Evolutionary conservation across 1,140 invertebrate genomes (phyloP), one percentile per base, ranked within the genome.

Genomic region (Drosophila watanabei): DNA sequence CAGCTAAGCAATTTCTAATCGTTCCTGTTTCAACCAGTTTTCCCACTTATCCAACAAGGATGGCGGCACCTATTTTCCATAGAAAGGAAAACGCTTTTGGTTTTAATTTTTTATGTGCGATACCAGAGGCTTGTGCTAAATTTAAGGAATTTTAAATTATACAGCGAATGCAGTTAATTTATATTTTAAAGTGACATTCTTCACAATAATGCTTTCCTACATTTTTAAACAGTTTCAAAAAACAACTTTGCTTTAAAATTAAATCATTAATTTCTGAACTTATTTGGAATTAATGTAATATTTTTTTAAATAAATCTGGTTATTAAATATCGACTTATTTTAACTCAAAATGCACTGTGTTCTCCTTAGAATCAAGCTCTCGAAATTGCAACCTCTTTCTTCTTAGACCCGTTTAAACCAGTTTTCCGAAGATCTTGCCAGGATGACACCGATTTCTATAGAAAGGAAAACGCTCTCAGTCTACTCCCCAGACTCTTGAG

Each of bases 31-130:
- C 5, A 56, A 56, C 54, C 35, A 39, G 54, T 56, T 56, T 39
- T 56, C 14, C 54, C 33, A 56, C 54, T 56, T 35, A 24, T 16
- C 20, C 33, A 9, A 39, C 54, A 10, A 39, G 54, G 35, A 56
- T 56, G 18, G 14, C 20, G 18, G 14, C 35, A 56, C 14, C 52
- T 20, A 56, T 39, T 56, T 56, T 24, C 54, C 20, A 56, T 56
- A 56, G 54, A 56, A 56, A 37, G 54, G 54, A 56, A 56, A 56
- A 56, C 14, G 54, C 54, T 56, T 56, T 56, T 56, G 14, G 33
- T 56, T 56, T 56, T 39, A 28, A 56, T 56, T 37, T 24, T 20
- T 6, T 20, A 14, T 56, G 54, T n/a, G 9, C 10, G 24, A 24
- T 11, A 33, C 32, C 18, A 11, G 33, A 24, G 5, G 7, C 14